Evolutionary conservation across 2,797 vertebrate species (phyloP), one percentile per base, ranked within the genome.

Genomic region (Microchirus variegatus): DNA sequence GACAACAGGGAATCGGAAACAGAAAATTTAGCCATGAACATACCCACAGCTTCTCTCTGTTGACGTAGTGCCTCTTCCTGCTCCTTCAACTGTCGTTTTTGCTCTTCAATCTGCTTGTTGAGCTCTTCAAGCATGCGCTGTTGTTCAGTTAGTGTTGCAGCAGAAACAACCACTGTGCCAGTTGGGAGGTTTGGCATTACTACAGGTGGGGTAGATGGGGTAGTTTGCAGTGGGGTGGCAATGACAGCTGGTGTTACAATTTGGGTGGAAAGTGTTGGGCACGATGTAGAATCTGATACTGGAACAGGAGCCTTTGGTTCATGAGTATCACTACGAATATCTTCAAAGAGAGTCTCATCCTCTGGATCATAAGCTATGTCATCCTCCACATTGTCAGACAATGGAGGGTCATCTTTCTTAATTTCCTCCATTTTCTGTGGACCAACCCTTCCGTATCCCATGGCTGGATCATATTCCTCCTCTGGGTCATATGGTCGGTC

Each of bases 1-100:
- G 97, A 98, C 95, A 97, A 94, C 36, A 99, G 84, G 9, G 96
- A 94, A 53, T 98, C 96, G 1, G 96, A 96, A 67, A 96, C 97
- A 1, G 97, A 98, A 89, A 99, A 99, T 73, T 95, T 95, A 63
- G 97, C 98, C 96, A 98, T 96, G 52, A 97, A 98, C 75, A 95
- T 95, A 11, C 97, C 96, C 3, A 96, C 96, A 7, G 97, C 96
- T 6, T 96, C 97, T 81, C 95, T 94, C 85, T 99, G 97, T 77
- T 96, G 95, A 49, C 97, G 90, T 3, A 99, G 91, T 1, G 95
- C 96, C 70, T 96, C 97, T 73, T 98, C 97, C 75, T 99, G 97
- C 78, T 98, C 95, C 72, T 96, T 96, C 11, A 99, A 87, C 73
- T 98, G 97, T 9, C 92, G 89, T 87, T 96, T 95, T 84, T 99